These are phyloP conservation scores for Drosophila nigrodunni DNA, from an alignment of 1,140 invertebrate species.

Conservation along the genomic window DNA sequence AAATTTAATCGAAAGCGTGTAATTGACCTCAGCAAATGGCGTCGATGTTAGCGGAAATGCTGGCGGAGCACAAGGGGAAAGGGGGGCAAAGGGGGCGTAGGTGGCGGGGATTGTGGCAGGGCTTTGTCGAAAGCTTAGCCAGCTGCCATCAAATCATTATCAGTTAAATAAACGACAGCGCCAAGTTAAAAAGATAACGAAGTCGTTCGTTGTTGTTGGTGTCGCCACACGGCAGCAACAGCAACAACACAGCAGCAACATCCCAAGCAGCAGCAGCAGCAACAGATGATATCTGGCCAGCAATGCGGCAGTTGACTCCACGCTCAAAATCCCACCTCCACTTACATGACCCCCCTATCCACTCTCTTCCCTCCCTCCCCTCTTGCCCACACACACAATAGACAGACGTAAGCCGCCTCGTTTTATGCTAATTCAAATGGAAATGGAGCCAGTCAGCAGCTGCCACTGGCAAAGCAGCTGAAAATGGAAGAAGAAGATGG, in stretches of 20 bases:
- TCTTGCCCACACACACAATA: conserved; percentile 48
- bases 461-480: conserved; percentile 50
- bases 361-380: conserved; percentile 11
- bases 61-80: background rate
- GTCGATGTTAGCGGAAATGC: conserved; percentile 16
- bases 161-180: conserved; percentile 82
- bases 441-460: conserved; percentile 82
- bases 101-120: conserved; percentile 9
- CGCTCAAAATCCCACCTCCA: background rate
- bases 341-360: background rate
- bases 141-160: conserved; percentile 83
- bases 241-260: conserved; percentile 1
- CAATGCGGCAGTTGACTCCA: conserved; percentile 37
- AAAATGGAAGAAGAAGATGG: conserved; percentile 1
- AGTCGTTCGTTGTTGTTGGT: conserved; percentile 67
- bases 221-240: conserved; percentile 40
- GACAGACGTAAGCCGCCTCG: conserved; percentile 81
- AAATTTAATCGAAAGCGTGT: conserved; percentile 83
- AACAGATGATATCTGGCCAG: conserved; percentile 76
- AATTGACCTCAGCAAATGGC: conserved; percentile 82
- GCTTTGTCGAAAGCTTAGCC: conserved; percentile 80
- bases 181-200: conserved; percentile 82
- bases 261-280: conserved; percentile 47
- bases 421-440: conserved; percentile 82
- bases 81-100: background rate